Conservation (phyloP, 30 jellyfish, hydroid and myxozoan species). For the Mastigias papua region DNA sequence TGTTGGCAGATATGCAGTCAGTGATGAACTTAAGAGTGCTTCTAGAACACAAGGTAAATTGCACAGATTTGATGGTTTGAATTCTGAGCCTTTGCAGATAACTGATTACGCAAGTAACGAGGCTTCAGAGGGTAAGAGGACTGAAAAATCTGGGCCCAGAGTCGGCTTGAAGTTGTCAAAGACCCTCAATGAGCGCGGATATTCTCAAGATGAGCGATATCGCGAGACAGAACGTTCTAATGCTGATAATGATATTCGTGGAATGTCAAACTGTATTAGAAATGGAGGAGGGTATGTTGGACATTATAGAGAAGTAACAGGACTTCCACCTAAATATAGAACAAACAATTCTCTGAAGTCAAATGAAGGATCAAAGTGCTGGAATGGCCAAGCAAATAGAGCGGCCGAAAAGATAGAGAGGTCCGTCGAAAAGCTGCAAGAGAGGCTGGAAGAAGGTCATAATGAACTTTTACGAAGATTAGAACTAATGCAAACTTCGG, state of each 20-base stretch:
- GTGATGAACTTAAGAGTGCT: background rate
- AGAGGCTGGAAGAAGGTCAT: slow-evolving; percentile 46
- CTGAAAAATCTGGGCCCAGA: background rate
- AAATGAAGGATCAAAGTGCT: background rate
- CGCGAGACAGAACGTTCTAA: background rate
- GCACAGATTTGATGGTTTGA: background rate
- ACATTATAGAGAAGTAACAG: background rate
- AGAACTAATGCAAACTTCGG: slow-evolving; percentile 48
- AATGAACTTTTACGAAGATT: slow-evolving; percentile 44
- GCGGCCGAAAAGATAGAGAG: slow-evolving; percentile 57
- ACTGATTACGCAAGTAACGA: background rate
- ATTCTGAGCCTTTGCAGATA: background rate
- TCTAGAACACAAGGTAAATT: background rate
- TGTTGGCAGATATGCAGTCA: background rate
- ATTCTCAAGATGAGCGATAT: background rate
- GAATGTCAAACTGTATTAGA: background rate
- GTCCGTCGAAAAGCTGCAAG: slow-evolving; percentile 58
- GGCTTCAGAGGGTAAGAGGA: background rate
- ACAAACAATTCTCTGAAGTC: background rate
- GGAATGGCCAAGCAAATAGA: background rate
- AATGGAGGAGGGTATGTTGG: background rate
- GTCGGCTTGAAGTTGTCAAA: background rate
- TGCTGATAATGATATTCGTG: background rate
- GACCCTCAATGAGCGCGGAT: background rate
- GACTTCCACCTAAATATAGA: slow-evolving; percentile 29